Evolutionary conservation across 2,797 vertebrate species (phyloP), one percentile per base, ranked within the genome.

Genomic region (Hemibagrus guttatus): DNA sequence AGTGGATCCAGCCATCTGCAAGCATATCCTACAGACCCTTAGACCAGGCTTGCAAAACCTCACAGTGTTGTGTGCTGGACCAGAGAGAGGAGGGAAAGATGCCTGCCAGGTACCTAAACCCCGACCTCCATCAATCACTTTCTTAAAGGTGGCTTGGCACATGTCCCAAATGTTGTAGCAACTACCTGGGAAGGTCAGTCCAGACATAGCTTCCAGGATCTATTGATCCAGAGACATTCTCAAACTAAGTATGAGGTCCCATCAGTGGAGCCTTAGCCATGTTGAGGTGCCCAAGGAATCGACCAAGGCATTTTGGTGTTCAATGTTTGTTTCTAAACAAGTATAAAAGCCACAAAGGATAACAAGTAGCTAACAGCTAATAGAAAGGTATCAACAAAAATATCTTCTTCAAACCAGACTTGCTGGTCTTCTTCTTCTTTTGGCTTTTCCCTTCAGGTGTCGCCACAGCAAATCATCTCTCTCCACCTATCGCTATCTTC

Each of bases 61-160:
- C 82, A 97, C 96, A 0, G 91, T 95, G 23, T 85, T 97, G 74
- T 98, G 97, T 92, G 96, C 97, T 21, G 97, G 96, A 17, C 96
- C 96, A 80, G 96, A 97, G 78, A 93, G 91, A 78, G 97, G 97
- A 89, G 96, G 95, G 6, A 95, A 86, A 90, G 97, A 97, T 63
- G 96, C 97, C 17, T 98, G 97, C 87, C 97, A 97, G 96, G 97
- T 97, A 91, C 31, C 35, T 5, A 68, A n/a, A 31, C 0, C 31
- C 42, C 8, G 16, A 39, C 16, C 8, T 64, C 23, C 4, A 64
- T 49, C 2, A 16, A 9, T 21, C 23, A 63, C 13, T 4, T 80
- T 61, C 11, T 21, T 26, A 35, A 78, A 11, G 14, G 46, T 39
- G 46, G 39, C 26, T 68, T 72, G 69, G 35, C 4, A 74, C 46